These are phyloP conservation scores for Zelostemma sp. DNA, from an alignment of 1,140 invertebrate species.

Conservation along the genomic window DNA sequence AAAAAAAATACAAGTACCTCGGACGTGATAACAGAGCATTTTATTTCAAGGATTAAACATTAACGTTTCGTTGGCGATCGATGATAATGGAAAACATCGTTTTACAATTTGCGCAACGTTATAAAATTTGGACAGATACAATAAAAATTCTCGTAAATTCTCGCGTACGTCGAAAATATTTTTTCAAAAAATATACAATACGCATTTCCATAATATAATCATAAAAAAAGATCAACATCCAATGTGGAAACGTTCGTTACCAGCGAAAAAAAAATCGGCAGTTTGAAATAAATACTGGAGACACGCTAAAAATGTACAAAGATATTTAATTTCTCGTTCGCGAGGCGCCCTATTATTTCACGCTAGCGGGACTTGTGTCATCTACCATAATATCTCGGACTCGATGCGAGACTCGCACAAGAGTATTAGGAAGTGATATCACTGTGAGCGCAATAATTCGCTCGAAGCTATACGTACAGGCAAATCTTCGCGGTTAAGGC, in stretches of 20 bases:
- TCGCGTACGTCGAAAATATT: not conserved
- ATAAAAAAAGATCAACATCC: not conserved
- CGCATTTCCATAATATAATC: not conserved
- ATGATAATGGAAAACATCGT: slow-evolving; percentile 18
- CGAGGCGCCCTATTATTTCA: slow-evolving; percentile 40
- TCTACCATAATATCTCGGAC: slow-evolving; percentile 41
- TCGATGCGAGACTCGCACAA: slow-evolving; percentile 42
- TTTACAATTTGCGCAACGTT: slow-evolving; percentile 31
- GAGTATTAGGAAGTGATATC: slow-evolving; percentile 60
- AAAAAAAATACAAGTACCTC: slow-evolving; percentile 19
- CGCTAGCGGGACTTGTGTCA: slow-evolving; percentile 38
- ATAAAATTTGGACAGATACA: slow-evolving; percentile 40
- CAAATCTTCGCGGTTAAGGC: slow-evolving; percentile 45
- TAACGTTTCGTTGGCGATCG: slow-evolving; percentile 36
- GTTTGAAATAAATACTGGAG: slow-evolving; percentile 49
- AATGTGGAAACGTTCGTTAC: slow-evolving; percentile 35
- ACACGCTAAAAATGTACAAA: slow-evolving; percentile 49
- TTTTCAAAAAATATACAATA: not conserved
- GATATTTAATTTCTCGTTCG: slow-evolving; percentile 31
- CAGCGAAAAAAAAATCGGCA: not conserved
- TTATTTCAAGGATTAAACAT: slow-evolving; percentile 46
- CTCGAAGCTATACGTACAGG: slow-evolving; percentile 54
- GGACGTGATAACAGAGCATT: slow-evolving; percentile 48
- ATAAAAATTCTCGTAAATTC: slow-evolving; percentile 19
- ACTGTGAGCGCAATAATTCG: slow-evolving; percentile 54